Evolutionary conservation across 1,140 invertebrate genomes (phyloP).

Genomic region (Neuroterus valhalla): DNA sequence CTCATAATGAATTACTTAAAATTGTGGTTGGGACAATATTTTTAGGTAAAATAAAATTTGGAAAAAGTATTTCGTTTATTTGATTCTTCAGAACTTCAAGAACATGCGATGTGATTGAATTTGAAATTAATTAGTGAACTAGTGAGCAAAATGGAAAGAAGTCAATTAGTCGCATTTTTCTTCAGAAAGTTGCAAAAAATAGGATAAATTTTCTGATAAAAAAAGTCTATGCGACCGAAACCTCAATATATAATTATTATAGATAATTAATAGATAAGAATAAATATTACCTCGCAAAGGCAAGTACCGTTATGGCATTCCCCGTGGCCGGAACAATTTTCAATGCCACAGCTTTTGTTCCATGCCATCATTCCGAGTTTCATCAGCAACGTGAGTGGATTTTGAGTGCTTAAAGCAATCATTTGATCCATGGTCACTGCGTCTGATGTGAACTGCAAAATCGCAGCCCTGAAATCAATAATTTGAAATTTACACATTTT

Average conservation of each 20-base stretch:
- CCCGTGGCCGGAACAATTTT: slow-evolving; percentile 89
- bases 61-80: too few relatives aligned
- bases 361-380: slow-evolving; percentile 74
- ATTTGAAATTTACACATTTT: slow-evolving; percentile 13
- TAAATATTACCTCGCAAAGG: slow-evolving; percentile 86
- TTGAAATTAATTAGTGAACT: too few relatives aligned
- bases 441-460: slow-evolving; percentile 57
- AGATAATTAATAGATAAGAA: slow-evolving; percentile 69
- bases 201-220: too few relatives aligned
- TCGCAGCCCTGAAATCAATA: slow-evolving; percentile 60
- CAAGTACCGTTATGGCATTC: slow-evolving; percentile 94
- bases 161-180: too few relatives aligned
- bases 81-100: too few relatives aligned
- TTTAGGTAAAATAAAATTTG: too few relatives aligned
- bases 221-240: too few relatives aligned
- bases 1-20: too few relatives aligned
- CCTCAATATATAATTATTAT: slow-evolving; percentile 79
- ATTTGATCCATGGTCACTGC: slow-evolving; percentile 71
- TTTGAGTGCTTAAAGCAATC: slow-evolving; percentile 72
- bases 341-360: slow-evolving; percentile 70
- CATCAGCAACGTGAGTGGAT: slow-evolving; percentile 72
- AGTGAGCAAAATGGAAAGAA: too few relatives aligned
- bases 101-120: too few relatives aligned
- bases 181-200: too few relatives aligned
- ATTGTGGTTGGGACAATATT: too few relatives aligned